Evolutionary conservation across 2,888 invertebrate genomes (phyloP).

Genomic region (Acleris literana): DNA sequence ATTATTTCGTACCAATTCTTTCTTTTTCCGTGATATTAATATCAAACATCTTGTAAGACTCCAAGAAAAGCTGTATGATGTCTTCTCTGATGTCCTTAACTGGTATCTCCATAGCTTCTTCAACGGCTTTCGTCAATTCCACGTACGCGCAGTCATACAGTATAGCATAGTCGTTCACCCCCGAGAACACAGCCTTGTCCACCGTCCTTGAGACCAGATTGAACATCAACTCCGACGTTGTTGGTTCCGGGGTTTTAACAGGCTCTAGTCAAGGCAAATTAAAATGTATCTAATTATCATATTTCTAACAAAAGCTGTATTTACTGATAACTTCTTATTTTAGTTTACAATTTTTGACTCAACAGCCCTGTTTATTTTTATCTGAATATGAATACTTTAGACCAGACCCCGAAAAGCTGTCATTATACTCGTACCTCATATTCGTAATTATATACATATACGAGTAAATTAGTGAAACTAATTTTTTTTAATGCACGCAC

Average conservation of each 20-base stretch:
- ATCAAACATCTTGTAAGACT: slow-evolving; percentile 64
- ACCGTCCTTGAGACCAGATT: slow-evolving; percentile 59
- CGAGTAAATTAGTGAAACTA: neutral
- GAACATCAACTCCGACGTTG: slow-evolving; percentile 59
- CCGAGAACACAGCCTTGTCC: slow-evolving; percentile 65
- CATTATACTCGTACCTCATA: too few relatives aligned
- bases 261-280: slow-evolving; percentile 52
- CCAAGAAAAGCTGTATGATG: slow-evolving; percentile 57
- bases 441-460: neutral
- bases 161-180: slow-evolving; percentile 57
- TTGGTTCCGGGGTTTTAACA: slow-evolving; percentile 61
- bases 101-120: slow-evolving; percentile 74
- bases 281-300: neutral
- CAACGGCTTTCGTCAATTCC: slow-evolving; percentile 63
- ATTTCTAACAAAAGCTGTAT: neutral
- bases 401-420: too few relatives aligned
- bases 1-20: slow-evolving; percentile 49
- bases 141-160: slow-evolving; percentile 72
- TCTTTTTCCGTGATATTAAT: slow-evolving; percentile 63
- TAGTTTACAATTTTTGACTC: too few relatives aligned
- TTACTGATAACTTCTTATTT: too few relatives aligned
- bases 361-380: too few relatives aligned
- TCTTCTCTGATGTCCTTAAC: slow-evolving; percentile 65
- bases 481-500: slow-evolving; percentile 44
- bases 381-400: too few relatives aligned